A percentile compares a stretch with the other conserved stretches of the same genome.
Conservation (phyloP, 2,797 vertebrate species). For the Meda fulgida region DNA sequence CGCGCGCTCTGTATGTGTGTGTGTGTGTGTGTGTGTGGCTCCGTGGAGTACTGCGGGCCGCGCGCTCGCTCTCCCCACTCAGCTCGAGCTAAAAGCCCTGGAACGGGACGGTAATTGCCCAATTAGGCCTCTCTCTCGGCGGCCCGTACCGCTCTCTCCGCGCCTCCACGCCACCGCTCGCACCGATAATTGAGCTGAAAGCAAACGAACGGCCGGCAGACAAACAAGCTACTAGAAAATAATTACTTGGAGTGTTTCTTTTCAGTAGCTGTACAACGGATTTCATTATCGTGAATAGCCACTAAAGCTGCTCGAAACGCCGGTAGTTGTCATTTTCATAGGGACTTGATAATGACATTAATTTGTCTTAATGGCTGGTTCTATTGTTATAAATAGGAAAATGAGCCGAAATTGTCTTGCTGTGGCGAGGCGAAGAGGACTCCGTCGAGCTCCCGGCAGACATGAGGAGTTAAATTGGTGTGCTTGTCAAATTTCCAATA, state of each 20-base stretch:
- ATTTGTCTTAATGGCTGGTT: constrained; percentile 99
- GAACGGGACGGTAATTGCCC: constrained; percentile 98
- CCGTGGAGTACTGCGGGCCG: constrained; percentile 77
- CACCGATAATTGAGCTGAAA: constrained; percentile 99
- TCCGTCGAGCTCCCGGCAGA: constrained; percentile 90
- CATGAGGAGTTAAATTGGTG: constrained; percentile 99
- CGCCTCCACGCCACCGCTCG: constrained; percentile 85
- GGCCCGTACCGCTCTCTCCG: constrained; percentile 83
- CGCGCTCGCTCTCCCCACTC: constrained; percentile 76
- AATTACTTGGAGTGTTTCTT: constrained; percentile 99
- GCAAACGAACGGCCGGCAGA: constrained; percentile 99
- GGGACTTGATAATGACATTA: constrained; percentile 99
- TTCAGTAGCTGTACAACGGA: constrained; percentile 98
- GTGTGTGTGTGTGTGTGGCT: constrained; percentile 44
- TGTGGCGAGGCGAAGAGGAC: constrained; percentile 88
- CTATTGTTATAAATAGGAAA: constrained; percentile 99
- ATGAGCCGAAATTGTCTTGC: constrained; percentile 84
- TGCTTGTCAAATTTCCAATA: constrained; percentile 99
- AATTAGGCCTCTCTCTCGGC: constrained; percentile 98
- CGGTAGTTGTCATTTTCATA: constrained; percentile 99
- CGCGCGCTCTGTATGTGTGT: constrained; percentile 68
- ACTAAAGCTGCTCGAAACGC: constrained; percentile 98
- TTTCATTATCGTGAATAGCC: constrained; percentile 99
- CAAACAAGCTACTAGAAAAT: constrained; percentile 99
- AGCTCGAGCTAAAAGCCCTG: constrained; percentile 93